These are phyloP conservation scores for Brevimyrus niger DNA, from an alignment of 2,113 vertebrate species.

Conservation along the genomic window DNA sequence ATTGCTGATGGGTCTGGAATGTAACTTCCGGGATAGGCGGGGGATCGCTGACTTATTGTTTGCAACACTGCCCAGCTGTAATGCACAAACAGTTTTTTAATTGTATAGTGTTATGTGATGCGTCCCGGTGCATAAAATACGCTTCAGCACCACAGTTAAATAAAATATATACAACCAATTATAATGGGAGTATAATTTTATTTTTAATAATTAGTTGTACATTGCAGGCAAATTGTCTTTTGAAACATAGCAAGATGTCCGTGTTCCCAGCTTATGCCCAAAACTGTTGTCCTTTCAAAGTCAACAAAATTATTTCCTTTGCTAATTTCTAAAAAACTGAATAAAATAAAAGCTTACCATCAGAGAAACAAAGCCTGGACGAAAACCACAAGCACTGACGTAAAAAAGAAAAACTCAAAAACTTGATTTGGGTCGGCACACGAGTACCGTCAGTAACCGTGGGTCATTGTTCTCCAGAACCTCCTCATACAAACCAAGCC, in stretches of 20 bases:
- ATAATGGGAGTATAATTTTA: slow-evolving; percentile 19
- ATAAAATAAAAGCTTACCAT: slow-evolving; percentile 28
- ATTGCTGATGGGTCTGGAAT: no score
- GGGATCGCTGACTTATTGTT: no score
- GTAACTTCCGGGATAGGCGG: no score
- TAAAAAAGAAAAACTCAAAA: slow-evolving; percentile 20
- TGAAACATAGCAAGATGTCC: slow-evolving; percentile 32
- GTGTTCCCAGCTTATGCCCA: slow-evolving; percentile 5
- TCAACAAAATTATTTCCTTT: slow-evolving; percentile 26
- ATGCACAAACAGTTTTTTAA: not conserved
- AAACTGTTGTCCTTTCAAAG: slow-evolving; percentile 41
- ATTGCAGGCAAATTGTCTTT: slow-evolving; percentile 27
- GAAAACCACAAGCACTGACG: slow-evolving; percentile 54
- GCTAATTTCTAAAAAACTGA: slow-evolving; percentile 19
- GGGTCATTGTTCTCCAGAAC: not conserved
- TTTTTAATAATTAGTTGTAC: slow-evolving; percentile 22
- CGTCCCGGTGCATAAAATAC: not conserved
- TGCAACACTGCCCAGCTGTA: not conserved
- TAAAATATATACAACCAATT: not conserved
- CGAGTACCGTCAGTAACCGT: not conserved
- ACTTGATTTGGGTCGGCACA: slow-evolving; percentile 2
- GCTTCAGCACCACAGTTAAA: not conserved
- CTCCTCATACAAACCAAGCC: slow-evolving; percentile 52
- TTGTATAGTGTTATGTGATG: not conserved
- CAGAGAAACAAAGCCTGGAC: slow-evolving; percentile 48